These are phyloP conservation scores for Apostichopus californicus DNA, from an alignment of 35 echinoderm and acorn worm species.

Conservation along the genomic window DNA sequence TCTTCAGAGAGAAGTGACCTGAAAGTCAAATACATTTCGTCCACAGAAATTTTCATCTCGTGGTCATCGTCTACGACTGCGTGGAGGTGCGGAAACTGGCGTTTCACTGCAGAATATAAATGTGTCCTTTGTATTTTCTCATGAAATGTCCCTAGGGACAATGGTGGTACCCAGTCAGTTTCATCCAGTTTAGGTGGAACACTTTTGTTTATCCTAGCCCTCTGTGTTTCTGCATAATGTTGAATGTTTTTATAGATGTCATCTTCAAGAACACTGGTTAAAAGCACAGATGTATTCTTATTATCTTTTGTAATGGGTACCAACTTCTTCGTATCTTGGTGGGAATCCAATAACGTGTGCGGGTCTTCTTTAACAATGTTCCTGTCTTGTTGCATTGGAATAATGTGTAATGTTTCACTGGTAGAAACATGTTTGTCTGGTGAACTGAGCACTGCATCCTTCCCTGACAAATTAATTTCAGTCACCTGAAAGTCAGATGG, in stretches of 20 bases:
- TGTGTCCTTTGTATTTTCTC: slow-evolving; percentile 60
- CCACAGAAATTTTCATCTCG: slow-evolving; percentile 52
- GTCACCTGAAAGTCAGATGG: slow-evolving; percentile 61
- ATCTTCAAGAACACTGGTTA: background rate
- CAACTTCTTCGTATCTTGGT: background rate
- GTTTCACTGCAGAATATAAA: slow-evolving; percentile 59
- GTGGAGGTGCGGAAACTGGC: slow-evolving; percentile 68
- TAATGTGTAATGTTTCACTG: background rate
- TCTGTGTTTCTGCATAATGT: background rate
- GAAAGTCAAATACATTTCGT: slow-evolving; percentile 51
- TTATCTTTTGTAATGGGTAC: background rate
- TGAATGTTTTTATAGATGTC: background rate
- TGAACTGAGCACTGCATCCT: slow-evolving; percentile 5
- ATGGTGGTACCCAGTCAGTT: background rate
- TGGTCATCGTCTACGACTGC: slow-evolving; percentile 25
- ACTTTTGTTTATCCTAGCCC: background rate
- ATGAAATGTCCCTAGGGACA: slow-evolving; percentile 57
- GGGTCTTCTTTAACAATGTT: background rate
- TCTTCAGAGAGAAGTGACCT: slow-evolving; percentile 15
- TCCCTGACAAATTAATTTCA: slow-evolving; percentile 59
- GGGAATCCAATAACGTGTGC: background rate
- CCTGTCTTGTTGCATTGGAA: background rate
- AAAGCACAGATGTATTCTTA: background rate
- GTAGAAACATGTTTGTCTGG: background rate
- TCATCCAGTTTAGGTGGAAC: background rate